Evolutionary conservation across 2,888 invertebrate genomes (phyloP).

Genomic region (Spisula subtruncata): DNA sequence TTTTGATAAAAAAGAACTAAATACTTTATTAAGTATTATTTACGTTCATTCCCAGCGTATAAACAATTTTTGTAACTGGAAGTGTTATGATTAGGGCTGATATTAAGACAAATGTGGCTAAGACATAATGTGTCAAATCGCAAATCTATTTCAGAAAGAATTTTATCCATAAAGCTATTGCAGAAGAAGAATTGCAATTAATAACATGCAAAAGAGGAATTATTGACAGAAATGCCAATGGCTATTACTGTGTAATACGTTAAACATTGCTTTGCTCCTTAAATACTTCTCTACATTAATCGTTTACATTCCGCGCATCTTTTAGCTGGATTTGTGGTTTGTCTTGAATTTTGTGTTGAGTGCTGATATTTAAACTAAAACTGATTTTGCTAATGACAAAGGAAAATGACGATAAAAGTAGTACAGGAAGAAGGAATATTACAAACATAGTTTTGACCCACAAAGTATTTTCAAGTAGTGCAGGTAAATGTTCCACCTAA

Average conservation of each 20-base stretch:
- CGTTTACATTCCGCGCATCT: not conserved
- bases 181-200: slow-evolving; percentile 47
- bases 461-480: no score
- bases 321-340: not conserved
- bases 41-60: not conserved
- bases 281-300: no score
- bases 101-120: not conserved
- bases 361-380: no score
- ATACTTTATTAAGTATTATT: not conserved
- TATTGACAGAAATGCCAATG: slow-evolving; percentile 40
- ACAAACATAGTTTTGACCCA: no score
- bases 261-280: no score
- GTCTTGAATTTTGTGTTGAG: no score
- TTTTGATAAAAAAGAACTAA: not conserved
- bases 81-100: slow-evolving; percentile 1
- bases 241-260: not conserved
- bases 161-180: slow-evolving; percentile 9
- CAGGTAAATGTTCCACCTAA: no score
- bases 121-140: not conserved
- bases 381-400: no score
- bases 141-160: slow-evolving; percentile 16
- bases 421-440: no score
- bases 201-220: slow-evolving; percentile 31
- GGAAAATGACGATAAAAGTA: no score
- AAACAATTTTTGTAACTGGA: not conserved